Base-by-base conservation (phyloP, 2,113 vertebrate species). In the Serranochromis macrocephalus region DNA sequence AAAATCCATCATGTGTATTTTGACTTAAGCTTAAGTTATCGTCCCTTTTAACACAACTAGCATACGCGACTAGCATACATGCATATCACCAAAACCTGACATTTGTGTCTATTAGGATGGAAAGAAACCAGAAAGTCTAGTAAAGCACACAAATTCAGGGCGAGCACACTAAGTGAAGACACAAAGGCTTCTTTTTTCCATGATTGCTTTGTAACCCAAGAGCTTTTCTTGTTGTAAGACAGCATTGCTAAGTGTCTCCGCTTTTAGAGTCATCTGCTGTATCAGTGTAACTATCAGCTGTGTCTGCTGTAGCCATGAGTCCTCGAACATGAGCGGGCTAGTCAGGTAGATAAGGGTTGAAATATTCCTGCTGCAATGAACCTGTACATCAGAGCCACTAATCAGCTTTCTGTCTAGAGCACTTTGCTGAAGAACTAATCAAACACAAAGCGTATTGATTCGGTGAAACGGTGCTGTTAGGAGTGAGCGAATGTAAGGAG, bases 381-480 rank as follows among this genome's bases (percentile, higher is more conserved):
- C 29, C 3, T 7, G 38, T 31, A 33, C 24, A 10, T 63, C 91
- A 88, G 85, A 24, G 80, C 87, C 75, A 80, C 83, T 91, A 87
- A 80, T 89, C 85, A 82, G 73, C 89, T 55, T 85, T 92, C 90
- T 29, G 55, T 91, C 85, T 85, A 86, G 83, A 36, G 58, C 85
- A 66, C 87, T 90, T 83, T 61, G 55, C 80, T 31, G 55, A 87
- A 79, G 31, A 33, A 21, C 84, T 80, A 82, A 88, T 91, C 86
- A 92, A 90, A 91, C 81, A 91, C 84, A 78, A 84, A 84, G 82
- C 55, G n/a, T 75, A 87, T 80, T 83, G 93, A 93, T 90, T 86
- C 16, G 0, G 58, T 63, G 58, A 53, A 14, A 24, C 21, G 47
- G 33, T 36, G 68, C 36, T 61, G 71, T 85, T 66, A 51, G 29